These are phyloP conservation scores for Lineus longissimus DNA, from an alignment of 1,140 invertebrate genomes.

Conservation along the genomic window DNA sequence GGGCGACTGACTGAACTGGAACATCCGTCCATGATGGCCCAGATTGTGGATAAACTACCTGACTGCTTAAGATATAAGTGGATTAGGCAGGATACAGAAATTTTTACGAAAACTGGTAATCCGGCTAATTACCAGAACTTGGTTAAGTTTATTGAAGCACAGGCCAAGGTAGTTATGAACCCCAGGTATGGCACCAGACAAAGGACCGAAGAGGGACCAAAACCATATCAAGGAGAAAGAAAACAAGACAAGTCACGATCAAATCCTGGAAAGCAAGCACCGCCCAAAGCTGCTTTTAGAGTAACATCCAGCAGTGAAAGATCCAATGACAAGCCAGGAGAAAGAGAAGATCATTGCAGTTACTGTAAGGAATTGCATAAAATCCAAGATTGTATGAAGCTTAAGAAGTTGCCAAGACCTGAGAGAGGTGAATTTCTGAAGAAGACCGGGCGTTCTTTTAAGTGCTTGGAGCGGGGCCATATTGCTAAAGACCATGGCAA, in stretches of 20 bases:
- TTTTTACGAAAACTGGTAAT: not conserved
- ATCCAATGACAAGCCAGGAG: no score
- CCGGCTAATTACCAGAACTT: not conserved
- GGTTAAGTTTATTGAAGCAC: not conserved
- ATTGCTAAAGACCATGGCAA: no score
- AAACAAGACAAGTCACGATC: no score
- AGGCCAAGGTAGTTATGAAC: not conserved
- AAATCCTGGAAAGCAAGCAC: not conserved
- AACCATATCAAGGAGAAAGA: not conserved
- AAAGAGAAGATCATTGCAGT: not conserved
- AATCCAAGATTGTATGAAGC: not conserved
- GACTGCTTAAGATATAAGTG: conserved; percentile 3
- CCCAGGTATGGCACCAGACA: not conserved
- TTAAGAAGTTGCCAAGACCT: conserved; percentile 1
- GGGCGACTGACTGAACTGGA: not conserved
- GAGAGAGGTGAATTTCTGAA: conserved; percentile 4
- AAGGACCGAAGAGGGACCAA: not conserved
- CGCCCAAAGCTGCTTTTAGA: not conserved
- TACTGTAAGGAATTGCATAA: not conserved
- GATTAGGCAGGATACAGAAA: not conserved
- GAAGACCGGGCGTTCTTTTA: not conserved
- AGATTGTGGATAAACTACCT: conserved; percentile 8
- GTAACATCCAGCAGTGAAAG: not conserved
- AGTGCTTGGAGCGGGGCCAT: not conserved
- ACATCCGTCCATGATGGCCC: not conserved